Evolutionary conservation across 2,797 vertebrate genomes (phyloP), one percentile per base, ranked within the genome.

Genomic region (Enoplosus armatus): DNA sequence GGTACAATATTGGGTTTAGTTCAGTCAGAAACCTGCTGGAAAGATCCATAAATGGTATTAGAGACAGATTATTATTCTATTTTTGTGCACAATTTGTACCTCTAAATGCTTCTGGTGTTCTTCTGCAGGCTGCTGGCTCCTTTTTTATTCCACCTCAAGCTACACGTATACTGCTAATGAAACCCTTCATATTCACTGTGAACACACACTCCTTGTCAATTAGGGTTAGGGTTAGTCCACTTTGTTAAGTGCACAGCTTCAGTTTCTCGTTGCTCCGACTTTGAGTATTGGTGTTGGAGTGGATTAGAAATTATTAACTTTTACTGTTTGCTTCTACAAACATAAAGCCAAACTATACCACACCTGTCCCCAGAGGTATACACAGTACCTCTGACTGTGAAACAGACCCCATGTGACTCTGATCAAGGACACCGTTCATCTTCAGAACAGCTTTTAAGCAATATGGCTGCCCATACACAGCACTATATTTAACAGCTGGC

Each of bases 401-500:
- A 16, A 31, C 24, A n/a, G 8, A 15, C 31, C 50, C 61, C 5
- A 2, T 8, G 12, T 63, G 41, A 50, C 48, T 71, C n/a, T 12
- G 62, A 64, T 33, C 65, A 56, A 69, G 70, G 61, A 62, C 61
- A 22, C 35, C 6, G 20, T 47, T 61, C 22, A 68, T 65, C 75
- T 65, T 69, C 64, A 70, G 60, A 59, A 9, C 31, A 47, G 67
- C 55, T 72, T 81, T 58, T 56, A 65, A 37, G 62, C 62, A 55
- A 43, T n/a, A 78, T 39, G 75, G 41, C 68, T 41, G 59, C 64
- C 33, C 43, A 22, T 47, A 31, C 39, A 37, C 39, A 45, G 60
- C 31, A 14, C 31, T 79, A 50, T 64, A 63, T 78, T 67, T 78
- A 76, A 53, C 62, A 64, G 72, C 39, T 72, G 83, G 75, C 61